A percentile compares a stretch with the other conserved stretches of the same genome.
phyloP scores from a whole-genome alignment of 2,888 invertebrate genomes.

The Cantharis nigra region DNA sequence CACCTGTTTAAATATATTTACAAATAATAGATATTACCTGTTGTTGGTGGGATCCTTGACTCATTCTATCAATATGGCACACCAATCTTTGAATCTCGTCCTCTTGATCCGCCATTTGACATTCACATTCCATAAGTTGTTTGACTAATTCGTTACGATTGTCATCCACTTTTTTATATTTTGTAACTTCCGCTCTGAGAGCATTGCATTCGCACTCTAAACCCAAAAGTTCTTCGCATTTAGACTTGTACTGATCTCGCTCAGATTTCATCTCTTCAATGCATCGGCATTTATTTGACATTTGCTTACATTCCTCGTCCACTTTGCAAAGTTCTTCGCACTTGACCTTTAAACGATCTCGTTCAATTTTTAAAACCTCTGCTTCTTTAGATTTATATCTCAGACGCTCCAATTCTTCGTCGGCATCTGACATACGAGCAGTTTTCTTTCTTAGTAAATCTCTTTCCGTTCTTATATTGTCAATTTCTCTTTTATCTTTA shows the following conservation, averaged over 20 bases:
- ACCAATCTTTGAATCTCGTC: conserved; percentile 62
- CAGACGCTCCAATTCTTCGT: conserved; percentile 41
- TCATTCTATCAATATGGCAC: conserved; percentile 59
- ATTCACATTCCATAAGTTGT: conserved; percentile 61
- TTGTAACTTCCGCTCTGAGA: conserved; percentile 45
- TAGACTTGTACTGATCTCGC: conserved; percentile 50
- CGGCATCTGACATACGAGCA: conserved; percentile 24
- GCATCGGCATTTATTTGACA: conserved; percentile 42
- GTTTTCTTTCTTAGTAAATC: conserved; percentile 35
- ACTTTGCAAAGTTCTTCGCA: conserved; percentile 44
- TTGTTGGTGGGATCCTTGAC: conserved; percentile 47
- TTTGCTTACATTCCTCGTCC: conserved; percentile 46
- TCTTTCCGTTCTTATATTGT: conserved; percentile 32
- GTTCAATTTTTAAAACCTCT: conserved; percentile 48
- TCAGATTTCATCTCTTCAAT: conserved; percentile 48
- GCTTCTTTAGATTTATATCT: conserved; percentile 44
- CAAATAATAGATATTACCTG: conserved; percentile 42
- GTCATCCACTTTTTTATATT: conserved; percentile 51
- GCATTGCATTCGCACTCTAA: conserved; percentile 46
- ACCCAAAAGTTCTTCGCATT: conserved; percentile 45
- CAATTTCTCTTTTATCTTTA: conserved; percentile 20
- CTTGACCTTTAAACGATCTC: conserved; percentile 43
- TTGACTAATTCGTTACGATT: conserved; percentile 59
- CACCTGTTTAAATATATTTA: conserved; percentile 24
- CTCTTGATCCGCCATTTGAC: conserved; percentile 62